These are phyloP conservation scores for Montipora cactus DNA, from an alignment of 64 coral and sea anemone genomes.

Conservation along the genomic window DNA sequence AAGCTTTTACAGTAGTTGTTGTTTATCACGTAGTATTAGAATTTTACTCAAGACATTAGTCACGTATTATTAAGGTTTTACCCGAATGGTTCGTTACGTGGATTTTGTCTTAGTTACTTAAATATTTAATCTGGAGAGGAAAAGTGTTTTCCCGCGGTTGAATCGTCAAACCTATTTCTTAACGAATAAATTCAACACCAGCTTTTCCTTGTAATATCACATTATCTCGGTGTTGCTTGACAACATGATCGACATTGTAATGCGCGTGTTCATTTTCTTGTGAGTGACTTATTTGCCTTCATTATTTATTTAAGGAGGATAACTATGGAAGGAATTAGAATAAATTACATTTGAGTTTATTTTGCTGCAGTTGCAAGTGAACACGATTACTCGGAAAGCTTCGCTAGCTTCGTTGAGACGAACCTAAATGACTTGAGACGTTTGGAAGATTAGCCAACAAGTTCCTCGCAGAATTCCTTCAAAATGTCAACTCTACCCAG, in stretches of 20 bases:
- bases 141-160: too few relatives aligned
- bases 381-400: not conserved
- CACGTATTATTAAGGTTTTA: too few relatives aligned
- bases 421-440: not conserved
- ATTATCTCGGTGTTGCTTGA: not conserved
- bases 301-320: not conserved
- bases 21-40: too few relatives aligned
- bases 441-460: not conserved
- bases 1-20: too few relatives aligned
- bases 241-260: not conserved
- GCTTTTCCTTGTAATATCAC: too few relatives aligned
- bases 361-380: not conserved
- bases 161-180: too few relatives aligned
- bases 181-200: not conserved
- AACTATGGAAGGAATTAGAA: conserved; percentile 43
- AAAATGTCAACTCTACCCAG: not conserved
- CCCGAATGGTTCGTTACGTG: too few relatives aligned
- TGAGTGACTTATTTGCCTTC: not conserved
- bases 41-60: too few relatives aligned
- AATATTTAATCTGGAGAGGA: too few relatives aligned
- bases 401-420: too few relatives aligned
- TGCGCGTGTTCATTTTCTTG: not conserved
- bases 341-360: conserved; percentile 9
- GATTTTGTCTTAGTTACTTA: too few relatives aligned
- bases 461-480: not conserved